A percentile compares a stretch with the other conserved stretches of the same genome.
Evolutionary conservation across 2,888 invertebrate genomes (phyloP).

Genomic region (Chalcosyrphus nemorum): DNA sequence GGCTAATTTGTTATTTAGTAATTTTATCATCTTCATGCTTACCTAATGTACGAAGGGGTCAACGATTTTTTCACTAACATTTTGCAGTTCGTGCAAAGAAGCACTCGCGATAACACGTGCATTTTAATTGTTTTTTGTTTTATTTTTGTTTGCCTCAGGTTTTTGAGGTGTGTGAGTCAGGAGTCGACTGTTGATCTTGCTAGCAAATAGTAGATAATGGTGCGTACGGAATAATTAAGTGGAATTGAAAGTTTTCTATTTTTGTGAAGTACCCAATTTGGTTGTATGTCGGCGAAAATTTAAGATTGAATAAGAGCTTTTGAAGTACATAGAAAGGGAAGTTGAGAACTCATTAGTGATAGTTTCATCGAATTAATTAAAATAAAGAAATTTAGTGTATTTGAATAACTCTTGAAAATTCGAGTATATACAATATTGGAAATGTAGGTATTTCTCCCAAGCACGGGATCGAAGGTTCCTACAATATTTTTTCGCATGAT

Average conservation of each 20-base stretch:
- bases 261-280: not conserved
- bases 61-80: slow-evolving; percentile 34
- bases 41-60: slow-evolving; percentile 21
- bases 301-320: not conserved
- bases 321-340: not conserved
- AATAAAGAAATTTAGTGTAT: no score
- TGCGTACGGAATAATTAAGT: slow-evolving; percentile 29
- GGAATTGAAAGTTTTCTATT: slow-evolving; percentile 13
- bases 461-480: no score
- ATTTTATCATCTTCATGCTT: not conserved
- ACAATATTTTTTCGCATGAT: no score
- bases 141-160: not conserved
- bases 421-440: no score
- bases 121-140: slow-evolving; percentile 47
- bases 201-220: slow-evolving; percentile 24
- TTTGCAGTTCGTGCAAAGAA: slow-evolving; percentile 38
- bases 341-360: not conserved
- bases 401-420: no score
- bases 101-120: slow-evolving; percentile 50
- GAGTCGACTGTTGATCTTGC: slow-evolving; percentile 11
- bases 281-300: not conserved
- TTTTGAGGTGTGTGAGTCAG: slow-evolving; percentile 6
- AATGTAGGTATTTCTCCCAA: no score
- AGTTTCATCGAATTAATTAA: no score
- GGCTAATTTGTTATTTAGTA: not conserved